These are phyloP conservation scores for Leontocebus nigricollis DNA, from an alignment of 2,797 vertebrate genomes.

Conservation along the genomic window DNA sequence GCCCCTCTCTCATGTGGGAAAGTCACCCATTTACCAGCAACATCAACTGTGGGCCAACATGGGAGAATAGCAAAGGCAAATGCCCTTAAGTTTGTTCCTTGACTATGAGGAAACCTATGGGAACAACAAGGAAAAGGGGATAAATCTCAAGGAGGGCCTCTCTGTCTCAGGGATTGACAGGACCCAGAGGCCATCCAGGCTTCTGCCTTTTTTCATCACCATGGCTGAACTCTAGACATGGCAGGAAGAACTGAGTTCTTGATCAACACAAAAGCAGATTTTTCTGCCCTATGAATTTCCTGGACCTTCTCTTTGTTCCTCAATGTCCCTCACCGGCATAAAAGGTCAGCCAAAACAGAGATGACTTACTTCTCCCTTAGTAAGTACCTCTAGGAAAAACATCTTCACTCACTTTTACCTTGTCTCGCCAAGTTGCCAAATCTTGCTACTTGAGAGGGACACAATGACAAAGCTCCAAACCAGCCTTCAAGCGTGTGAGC, in stretches of 20 bases:
- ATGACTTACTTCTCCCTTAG: not conserved
- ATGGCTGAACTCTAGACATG: not conserved
- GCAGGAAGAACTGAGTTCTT: not conserved
- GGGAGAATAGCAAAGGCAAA: not conserved
- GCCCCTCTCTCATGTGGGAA: not conserved
- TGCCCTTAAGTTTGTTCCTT: not conserved
- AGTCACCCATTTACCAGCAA: not conserved
- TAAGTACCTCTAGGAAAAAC: not conserved
- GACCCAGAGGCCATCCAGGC: not conserved
- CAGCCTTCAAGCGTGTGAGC: too few relatives aligned
- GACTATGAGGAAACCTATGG: too few relatives aligned
- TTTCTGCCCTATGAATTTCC: not conserved
- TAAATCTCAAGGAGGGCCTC: not conserved
- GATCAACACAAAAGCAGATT: not conserved
- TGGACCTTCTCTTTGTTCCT: not conserved
- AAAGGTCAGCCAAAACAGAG: not conserved
- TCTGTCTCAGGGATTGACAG: not conserved
- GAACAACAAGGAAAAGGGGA: not conserved
- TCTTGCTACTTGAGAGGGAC: too few relatives aligned
- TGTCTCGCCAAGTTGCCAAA: too few relatives aligned
- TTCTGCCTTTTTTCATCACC: not conserved
- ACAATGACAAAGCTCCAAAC: too few relatives aligned
- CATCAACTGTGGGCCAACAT: not conserved
- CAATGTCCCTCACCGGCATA: not conserved
- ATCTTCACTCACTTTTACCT: not conserved